Conservation (phyloP, 1,140 invertebrate genomes). For the Tetramorium parvispinum region DNA sequence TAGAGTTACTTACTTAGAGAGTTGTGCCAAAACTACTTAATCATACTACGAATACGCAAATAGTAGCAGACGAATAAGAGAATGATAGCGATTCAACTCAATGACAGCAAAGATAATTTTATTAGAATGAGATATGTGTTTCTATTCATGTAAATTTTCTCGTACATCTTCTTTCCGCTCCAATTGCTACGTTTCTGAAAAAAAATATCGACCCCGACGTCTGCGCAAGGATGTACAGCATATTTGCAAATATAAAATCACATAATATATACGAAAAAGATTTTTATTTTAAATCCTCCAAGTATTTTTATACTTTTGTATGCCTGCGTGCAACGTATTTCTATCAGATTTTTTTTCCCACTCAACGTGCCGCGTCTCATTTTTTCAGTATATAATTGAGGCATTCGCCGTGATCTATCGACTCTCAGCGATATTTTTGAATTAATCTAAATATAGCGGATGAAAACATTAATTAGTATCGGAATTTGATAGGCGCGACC, state of each 20-base stretch:
- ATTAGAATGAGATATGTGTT: conserved; percentile 27
- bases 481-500: conserved; percentile 13
- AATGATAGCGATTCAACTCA: conserved; percentile 38
- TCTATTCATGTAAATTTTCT: conserved; percentile 12
- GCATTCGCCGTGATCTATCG: not conserved
- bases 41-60: conserved; percentile 24
- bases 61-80: conserved; percentile 31
- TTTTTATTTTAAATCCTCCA: conserved; percentile 22
- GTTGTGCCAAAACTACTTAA: conserved; percentile 36
- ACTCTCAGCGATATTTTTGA: not conserved
- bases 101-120: conserved; percentile 25
- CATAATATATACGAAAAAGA: not conserved
- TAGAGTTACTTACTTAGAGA: not conserved
- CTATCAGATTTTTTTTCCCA: not conserved
- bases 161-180: not conserved
- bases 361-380: not conserved
- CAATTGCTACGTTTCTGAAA: conserved; percentile 11
- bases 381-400: not conserved
- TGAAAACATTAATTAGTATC: conserved; percentile 10
- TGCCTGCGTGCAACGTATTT: not conserved
- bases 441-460: not conserved
- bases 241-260: not conserved
- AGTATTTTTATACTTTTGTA: conserved; percentile 9
- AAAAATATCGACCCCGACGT: conserved; percentile 1
- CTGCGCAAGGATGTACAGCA: not conserved